Evolutionary conservation across 2,113 vertebrate genomes (phyloP).

Genomic region (Rhizomys pruinosus): DNA sequence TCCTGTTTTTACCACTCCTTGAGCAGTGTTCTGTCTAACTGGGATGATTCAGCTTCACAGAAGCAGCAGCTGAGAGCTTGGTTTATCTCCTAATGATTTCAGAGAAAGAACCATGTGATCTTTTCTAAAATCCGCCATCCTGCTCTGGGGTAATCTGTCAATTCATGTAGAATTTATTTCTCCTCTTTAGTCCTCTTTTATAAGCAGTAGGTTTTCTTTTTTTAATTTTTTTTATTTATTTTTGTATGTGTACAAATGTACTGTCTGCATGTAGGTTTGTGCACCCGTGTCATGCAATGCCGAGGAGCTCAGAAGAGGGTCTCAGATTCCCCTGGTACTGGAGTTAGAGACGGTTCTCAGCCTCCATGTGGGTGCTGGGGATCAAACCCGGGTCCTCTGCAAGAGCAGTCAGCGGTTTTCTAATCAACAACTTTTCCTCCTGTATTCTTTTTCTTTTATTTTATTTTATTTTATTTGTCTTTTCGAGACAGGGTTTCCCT

Average conservation of each 20-base stretch:
- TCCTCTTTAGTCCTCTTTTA: conserved; percentile 49
- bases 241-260: too few species aligned
- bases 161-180: conserved; percentile 13
- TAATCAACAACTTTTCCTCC: conserved; percentile 25
- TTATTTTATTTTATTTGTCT: too few species aligned
- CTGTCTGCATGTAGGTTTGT: too few species aligned
- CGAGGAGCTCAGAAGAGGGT: too few species aligned
- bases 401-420: too few species aligned
- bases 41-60: neutral
- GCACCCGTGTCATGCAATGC: too few species aligned
- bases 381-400: too few species aligned
- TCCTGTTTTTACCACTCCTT: neutral
- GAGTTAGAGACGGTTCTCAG: too few species aligned
- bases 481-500: too few species aligned
- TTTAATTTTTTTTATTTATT: too few species aligned
- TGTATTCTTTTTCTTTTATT: conserved; percentile 49
- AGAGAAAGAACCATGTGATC: neutral
- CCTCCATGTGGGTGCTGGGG: too few species aligned
- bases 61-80: neutral
- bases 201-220: conserved; percentile 45
- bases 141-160: conserved; percentile 21
- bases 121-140: conserved; percentile 26
- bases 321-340: too few species aligned
- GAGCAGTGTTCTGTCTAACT: neutral
- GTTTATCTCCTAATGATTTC: conserved; percentile 47